A percentile compares a stretch with the other conserved stretches of the same genome.
Conservation (phyloP, 2,113 vertebrate species). For the Bos javanicus region DNA sequence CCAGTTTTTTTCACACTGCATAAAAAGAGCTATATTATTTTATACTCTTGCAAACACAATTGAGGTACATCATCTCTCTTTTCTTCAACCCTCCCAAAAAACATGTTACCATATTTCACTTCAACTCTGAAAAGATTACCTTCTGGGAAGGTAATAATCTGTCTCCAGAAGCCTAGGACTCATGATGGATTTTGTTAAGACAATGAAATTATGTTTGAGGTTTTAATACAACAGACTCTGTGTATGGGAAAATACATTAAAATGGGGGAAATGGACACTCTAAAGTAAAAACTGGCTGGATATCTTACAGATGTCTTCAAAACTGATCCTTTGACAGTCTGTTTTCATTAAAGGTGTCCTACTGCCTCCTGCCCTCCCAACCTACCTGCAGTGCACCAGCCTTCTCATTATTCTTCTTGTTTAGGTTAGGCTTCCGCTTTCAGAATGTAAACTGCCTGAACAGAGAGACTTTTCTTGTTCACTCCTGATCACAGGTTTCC, state of each 20-base stretch:
- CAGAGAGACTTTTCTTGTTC: background rate
- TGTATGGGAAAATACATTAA: background rate
- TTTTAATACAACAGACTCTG: background rate
- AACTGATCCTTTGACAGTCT: background rate
- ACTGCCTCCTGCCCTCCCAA: background rate
- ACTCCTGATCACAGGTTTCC: background rate
- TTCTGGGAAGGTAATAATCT: background rate
- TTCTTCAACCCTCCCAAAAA: slow-evolving; percentile 19
- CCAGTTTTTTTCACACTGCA: background rate
- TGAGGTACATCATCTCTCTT: background rate
- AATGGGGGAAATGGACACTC: background rate
- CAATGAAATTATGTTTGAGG: slow-evolving; percentile 28
- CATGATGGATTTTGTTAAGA: slow-evolving; percentile 25
- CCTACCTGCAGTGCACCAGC: background rate
- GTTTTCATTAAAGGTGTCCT: background rate
- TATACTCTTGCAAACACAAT: slow-evolving; percentile 26
- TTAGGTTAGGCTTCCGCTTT: background rate
- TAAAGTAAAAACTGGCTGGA: background rate
- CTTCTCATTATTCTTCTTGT: background rate
- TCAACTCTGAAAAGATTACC: slow-evolving; percentile 44
- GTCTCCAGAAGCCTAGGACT: slow-evolving; percentile 11
- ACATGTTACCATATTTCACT: slow-evolving; percentile 33
- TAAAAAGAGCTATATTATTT: slow-evolving; percentile 22
- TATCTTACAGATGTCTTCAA: background rate
- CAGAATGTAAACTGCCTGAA: background rate